Evolutionary conservation across 1,140 invertebrate genomes (phyloP), one percentile per base, ranked within the genome.

Genomic region (Andrena cerasifolii): DNA sequence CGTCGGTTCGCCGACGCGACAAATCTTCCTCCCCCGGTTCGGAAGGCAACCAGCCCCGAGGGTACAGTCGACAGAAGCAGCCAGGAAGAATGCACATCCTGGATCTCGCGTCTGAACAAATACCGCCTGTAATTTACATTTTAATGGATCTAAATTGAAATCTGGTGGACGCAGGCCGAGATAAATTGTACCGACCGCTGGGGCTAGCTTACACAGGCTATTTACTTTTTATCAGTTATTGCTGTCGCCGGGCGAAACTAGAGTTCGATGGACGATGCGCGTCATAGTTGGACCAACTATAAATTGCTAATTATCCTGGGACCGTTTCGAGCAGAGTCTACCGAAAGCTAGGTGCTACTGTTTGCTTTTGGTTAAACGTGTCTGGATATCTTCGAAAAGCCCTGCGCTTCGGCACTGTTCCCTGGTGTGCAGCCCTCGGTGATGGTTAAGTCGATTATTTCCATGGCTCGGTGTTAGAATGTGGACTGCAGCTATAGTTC

Each of bases 121-220:
- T 86, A 83, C 53, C 78, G 54, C 40, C 33, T 71, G 67, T 85
- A 80, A 88, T 88, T 88, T 88, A 80, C 86, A 88, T 88, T 87
- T 88, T 88, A 88, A 88, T 88, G 81, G 87, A 88, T 88, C 87
- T 88, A 87, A 88, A 88, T 88, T 88, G 85, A 87, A 88, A 88
- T 88, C 87, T 87, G 78, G 78, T 78, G 51, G 53, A 71, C 56
- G 26, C 54, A 51, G 33, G 4, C 51, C 59, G 70, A 82, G 83
- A 88, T 87, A 85, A 88, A 88, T 87, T 79, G 73, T 62, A 31
- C n/a, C 14, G 12, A 12, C 45, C 21, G n/a, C 43, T 33, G 68
- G 67, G n/a, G 54, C 43, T 51, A 36, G 67, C 73, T 78, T 79
- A 70, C 75, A 54, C 71, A 58, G 63, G 62, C 72, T 61, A 81